Conservation (phyloP, 2,797 vertebrate species). For the Florisuga fusca region DNA sequence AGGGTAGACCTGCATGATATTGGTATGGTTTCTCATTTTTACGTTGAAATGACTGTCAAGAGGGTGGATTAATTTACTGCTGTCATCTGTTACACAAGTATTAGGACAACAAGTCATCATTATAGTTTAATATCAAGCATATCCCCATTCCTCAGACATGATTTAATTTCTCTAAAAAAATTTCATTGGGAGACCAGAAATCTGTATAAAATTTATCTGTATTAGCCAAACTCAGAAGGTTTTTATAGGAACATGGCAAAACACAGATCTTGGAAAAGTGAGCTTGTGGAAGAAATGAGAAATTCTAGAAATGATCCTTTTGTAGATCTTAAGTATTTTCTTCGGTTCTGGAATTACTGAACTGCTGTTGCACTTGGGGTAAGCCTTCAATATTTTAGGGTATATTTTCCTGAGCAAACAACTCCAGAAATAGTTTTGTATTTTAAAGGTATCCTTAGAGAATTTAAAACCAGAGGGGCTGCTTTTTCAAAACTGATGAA, state of each 20-base stretch:
- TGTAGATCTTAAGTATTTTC: neutral
- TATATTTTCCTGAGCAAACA: neutral
- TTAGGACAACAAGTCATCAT: neutral
- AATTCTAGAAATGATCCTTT: neutral
- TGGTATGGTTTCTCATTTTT: neutral
- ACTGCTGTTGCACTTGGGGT: neutral
- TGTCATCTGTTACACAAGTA: neutral
- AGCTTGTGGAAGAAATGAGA: neutral
- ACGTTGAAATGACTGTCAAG: neutral
- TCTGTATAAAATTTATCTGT: neutral
- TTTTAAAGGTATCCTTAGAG: neutral
- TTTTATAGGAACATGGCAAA: neutral
- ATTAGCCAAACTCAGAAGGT: neutral
- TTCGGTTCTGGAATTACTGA: neutral
- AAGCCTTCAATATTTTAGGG: neutral
- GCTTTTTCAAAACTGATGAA: neutral
- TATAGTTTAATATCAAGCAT: neutral
- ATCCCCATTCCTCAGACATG: neutral
- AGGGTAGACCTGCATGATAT: neutral
- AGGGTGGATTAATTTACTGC: slow-evolving; percentile 1
- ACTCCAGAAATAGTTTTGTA: neutral
- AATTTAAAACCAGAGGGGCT: neutral
- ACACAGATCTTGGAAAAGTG: neutral
- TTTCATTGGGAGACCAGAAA: neutral
- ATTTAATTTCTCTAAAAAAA: neutral